A percentile compares a stretch with the other conserved stretches of the same genome.
These are phyloP conservation scores for Todiramphus saurophagus DNA, from an alignment of 2,113 vertebrate species.

Conservation along the genomic window DNA sequence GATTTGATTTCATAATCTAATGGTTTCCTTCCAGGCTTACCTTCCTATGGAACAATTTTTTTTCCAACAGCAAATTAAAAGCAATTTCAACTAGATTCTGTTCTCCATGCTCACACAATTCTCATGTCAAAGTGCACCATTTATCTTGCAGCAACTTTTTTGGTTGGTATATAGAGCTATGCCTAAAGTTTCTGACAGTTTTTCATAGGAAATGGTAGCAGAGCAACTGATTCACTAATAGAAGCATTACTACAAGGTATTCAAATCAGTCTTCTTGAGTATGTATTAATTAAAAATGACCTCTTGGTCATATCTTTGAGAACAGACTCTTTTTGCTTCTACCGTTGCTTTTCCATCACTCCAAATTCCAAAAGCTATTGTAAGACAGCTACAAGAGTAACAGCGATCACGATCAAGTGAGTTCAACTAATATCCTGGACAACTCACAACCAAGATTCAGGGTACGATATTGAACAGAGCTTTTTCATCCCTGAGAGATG, in stretches of 20 bases:
- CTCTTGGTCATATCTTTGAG: neutral
- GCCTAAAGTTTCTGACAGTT: neutral
- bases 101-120: neutral
- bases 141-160: neutral
- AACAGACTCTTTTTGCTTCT: neutral
- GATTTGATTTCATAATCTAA: neutral
- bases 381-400: neutral
- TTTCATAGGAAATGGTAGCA: neutral
- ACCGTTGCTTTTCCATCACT: neutral
- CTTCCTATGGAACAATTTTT: neutral
- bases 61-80: neutral
- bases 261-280: neutral
- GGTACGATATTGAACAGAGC: neutral
- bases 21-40: neutral
- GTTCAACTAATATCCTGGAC: neutral
- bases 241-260: neutral
- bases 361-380: neutral
- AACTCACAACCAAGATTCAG: neutral
- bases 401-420: neutral
- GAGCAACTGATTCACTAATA: neutral
- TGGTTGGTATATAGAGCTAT: neutral
- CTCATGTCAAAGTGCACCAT: neutral
- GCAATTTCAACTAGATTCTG: neutral
- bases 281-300: neutral
- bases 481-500: neutral